A percentile compares a stretch with the other conserved stretches of the same genome.
phyloP scores from a whole-genome alignment of 2,888 invertebrate genomes.

The Neocrepidodera transversa region DNA sequence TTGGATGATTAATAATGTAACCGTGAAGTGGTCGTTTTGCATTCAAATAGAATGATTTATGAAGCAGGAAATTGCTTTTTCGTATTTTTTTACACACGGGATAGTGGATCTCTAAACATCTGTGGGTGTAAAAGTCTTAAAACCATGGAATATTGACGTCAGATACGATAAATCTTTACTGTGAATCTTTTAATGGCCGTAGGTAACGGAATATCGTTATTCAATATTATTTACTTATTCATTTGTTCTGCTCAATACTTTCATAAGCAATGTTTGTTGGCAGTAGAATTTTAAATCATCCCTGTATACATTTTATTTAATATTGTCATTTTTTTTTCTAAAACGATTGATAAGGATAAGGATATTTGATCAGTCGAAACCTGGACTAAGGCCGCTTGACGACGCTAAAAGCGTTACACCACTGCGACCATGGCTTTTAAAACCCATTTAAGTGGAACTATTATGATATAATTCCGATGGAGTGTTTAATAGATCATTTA shows the following conservation, averaged over 20 bases:
- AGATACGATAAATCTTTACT: slow-evolving; percentile 18
- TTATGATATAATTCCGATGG: not conserved
- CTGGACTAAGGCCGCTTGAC: too few species aligned
- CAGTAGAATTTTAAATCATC: too few species aligned
- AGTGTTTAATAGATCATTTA: too few species aligned
- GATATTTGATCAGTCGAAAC: too few species aligned
- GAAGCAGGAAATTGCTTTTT: slow-evolving; percentile 1
- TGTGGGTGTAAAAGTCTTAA: slow-evolving; percentile 17
- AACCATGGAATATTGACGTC: slow-evolving; percentile 14
- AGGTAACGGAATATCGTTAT: not conserved
- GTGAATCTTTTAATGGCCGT: not conserved
- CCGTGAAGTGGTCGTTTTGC: not conserved
- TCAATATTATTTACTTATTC: not conserved
- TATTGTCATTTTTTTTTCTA: too few species aligned
- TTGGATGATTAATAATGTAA: not conserved
- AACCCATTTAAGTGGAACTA: too few species aligned
- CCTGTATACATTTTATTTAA: too few species aligned
- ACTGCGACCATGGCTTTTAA: too few species aligned
- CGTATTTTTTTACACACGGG: not conserved
- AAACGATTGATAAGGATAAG: too few species aligned
- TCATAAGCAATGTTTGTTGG: too few species aligned
- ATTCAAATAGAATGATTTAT: not conserved
- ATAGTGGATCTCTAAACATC: slow-evolving; percentile 9
- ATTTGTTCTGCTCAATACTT: too few species aligned
- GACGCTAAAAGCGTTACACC: too few species aligned